Evolutionary conservation across 2,888 invertebrate genomes (phyloP), one percentile per base, ranked within the genome.

Genomic region (Seira musarum): DNA sequence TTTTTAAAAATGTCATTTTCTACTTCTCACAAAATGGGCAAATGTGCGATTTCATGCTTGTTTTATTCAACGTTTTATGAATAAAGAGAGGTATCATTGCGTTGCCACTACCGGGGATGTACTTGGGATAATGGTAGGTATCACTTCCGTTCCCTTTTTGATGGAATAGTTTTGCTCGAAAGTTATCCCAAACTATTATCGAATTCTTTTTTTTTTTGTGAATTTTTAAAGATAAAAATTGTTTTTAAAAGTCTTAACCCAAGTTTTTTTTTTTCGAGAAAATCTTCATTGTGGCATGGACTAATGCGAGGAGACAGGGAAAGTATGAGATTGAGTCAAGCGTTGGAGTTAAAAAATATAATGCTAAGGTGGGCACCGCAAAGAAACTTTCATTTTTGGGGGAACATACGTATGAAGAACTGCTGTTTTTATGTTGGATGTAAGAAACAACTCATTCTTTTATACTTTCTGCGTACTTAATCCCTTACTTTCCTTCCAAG

Each of bases 401-500:
- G 17, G n/a, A 53, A 8, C 53, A 3, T 53, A 53, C 53, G 15
- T 53, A 53, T 53, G 53, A 53, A 53, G 17, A 53, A 53, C 53
- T 53, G 17, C 53, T 17, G 3, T 53, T 53, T 53, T 53, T 53
- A 53, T 53, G 53, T n/a, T 8, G 53, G 15, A 13, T 2, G 3
- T 46, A 22, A 21, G 25, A 21, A 70, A 19, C 61, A 79, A 72
- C 73, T 73, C 61, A 73, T 71, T 80, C 73, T 63, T 72, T 73
- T 61, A 61, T 63, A 40, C 63, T 63, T 73, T 68, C 68, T 68
- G 22, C 60, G 40, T 69, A 64, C 73, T 80, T 80, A 80, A 80
- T 80, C 79, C 73, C 79, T 80, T 73, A 35, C 79, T 69, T 80
- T 73, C 53, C 73, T 80, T 69, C 79, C 67, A 73, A 64, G 73